These are phyloP conservation scores for Tautogolabrus adspersus DNA, from an alignment of 2,113 vertebrate genomes.

Conservation along the genomic window DNA sequence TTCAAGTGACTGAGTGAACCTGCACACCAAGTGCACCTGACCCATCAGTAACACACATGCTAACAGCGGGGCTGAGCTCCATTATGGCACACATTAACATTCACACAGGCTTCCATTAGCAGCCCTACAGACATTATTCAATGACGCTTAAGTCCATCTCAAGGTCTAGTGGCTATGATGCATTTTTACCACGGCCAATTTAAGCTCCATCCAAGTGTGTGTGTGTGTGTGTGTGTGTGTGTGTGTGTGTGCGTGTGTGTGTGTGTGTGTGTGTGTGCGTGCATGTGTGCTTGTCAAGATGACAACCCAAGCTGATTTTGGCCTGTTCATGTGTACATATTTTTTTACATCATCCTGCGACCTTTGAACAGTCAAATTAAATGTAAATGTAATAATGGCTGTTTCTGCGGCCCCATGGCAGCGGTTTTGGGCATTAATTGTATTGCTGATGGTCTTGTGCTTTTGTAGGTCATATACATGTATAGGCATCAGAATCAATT, in stretches of 20 bases:
- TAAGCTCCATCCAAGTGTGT: background rate
- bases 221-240: constrained; percentile 1
- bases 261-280: too few relatives aligned
- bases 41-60: constrained; percentile 30
- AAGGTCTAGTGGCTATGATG: constrained; percentile 26
- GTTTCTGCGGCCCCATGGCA: too few relatives aligned
- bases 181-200: constrained; percentile 8
- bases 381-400: too few relatives aligned
- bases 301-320: constrained; percentile 8
- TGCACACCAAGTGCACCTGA: constrained; percentile 58
- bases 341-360: too few relatives aligned
- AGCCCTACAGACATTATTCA: constrained; percentile 26
- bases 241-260: background rate
- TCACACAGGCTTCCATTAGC: constrained; percentile 32
- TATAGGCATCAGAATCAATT: too few relatives aligned
- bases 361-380: too few relatives aligned
- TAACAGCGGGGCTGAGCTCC: background rate
- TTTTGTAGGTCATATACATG: too few relatives aligned
- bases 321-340: background rate
- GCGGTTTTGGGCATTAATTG: too few relatives aligned
- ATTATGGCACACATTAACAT: constrained; percentile 12
- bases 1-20: constrained; percentile 57
- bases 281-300: background rate
- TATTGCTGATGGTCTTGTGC: too few relatives aligned
- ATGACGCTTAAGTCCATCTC: constrained; percentile 36